Percentiles rank a stretch among this genome's conserved stretches.
Evolutionary conservation across 2,888 invertebrate genomes (phyloP).

Genomic region (Hedya salicella): DNA sequence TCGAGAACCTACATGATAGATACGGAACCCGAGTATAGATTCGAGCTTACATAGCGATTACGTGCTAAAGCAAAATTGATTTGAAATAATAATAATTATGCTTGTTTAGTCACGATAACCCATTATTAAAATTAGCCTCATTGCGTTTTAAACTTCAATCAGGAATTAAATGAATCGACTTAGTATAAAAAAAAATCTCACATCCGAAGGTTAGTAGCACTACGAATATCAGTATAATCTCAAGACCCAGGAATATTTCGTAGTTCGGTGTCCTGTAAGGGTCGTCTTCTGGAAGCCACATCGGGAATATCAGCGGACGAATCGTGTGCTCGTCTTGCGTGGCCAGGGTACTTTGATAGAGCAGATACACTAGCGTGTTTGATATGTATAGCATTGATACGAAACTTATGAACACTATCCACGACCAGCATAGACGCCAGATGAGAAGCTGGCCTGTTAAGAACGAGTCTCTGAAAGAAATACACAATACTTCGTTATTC

Average conservation of each 20-base stretch:
- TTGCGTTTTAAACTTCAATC: too few species aligned
- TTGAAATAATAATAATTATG: too few species aligned
- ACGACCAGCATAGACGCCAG: slow-evolving; percentile 62
- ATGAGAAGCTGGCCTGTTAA: slow-evolving; percentile 64
- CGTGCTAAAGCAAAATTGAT: too few species aligned
- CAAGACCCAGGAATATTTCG: slow-evolving; percentile 60
- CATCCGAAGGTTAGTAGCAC: slow-evolving; percentile 61
- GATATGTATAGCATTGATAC: slow-evolving; percentile 51
- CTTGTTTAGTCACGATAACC: too few species aligned
- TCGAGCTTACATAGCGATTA: too few species aligned
- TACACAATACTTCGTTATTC: too few species aligned
- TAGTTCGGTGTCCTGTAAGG: slow-evolving; percentile 68
- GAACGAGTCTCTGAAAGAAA: slow-evolving; percentile 65
- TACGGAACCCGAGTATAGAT: too few species aligned
- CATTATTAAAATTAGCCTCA: too few species aligned
- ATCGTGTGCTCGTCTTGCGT: slow-evolving; percentile 59
- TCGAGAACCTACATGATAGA: too few species aligned
- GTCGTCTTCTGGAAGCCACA: slow-evolving; percentile 70
- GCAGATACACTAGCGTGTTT: slow-evolving; percentile 53
- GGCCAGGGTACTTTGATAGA: slow-evolving; percentile 61
- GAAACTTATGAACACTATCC: slow-evolving; percentile 54
- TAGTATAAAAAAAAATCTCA: too few species aligned
- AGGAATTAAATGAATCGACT: too few species aligned
- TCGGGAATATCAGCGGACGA: slow-evolving; percentile 65
- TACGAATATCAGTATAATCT: slow-evolving; percentile 50